Evolutionary conservation across 2,113 vertebrate species (phyloP).

Genomic region (Zapus hudsonius): DNA sequence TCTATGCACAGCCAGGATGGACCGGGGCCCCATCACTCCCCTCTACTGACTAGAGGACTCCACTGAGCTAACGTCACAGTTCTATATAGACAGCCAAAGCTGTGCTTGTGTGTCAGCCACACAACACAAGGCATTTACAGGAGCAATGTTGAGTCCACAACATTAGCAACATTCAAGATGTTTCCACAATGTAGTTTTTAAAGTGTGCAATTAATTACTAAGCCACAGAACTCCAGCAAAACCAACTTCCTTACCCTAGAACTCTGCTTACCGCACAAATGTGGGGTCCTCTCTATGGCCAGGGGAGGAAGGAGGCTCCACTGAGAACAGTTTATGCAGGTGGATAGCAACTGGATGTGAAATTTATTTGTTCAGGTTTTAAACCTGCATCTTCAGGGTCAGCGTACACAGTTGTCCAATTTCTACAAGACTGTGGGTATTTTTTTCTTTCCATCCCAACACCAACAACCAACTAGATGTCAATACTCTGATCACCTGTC

Average conservation of each 20-base stretch:
- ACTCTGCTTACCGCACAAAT: background rate
- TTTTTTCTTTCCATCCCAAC: conserved; percentile 29
- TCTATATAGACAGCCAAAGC: background rate
- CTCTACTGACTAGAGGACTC: background rate
- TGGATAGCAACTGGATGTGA: background rate
- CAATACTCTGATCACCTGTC: background rate
- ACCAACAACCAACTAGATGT: background rate
- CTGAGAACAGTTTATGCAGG: background rate
- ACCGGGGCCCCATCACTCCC: background rate
- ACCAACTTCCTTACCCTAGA: background rate
- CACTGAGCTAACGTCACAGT: background rate
- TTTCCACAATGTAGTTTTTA: background rate
- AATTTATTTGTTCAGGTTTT: background rate
- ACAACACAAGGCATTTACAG: background rate
- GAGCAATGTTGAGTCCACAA: background rate
- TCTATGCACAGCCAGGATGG: background rate
- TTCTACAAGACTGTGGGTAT: background rate
- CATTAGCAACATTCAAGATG: background rate
- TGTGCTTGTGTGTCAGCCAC: background rate
- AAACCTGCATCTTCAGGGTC: background rate
- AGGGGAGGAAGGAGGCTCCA: too few species aligned
- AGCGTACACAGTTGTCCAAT: background rate
- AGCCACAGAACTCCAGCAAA: background rate
- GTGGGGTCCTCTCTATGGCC: background rate
- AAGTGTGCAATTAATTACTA: background rate